Evolutionary conservation across 2,797 vertebrate genomes (phyloP).

Genomic region (Takifugu ocellatus): DNA sequence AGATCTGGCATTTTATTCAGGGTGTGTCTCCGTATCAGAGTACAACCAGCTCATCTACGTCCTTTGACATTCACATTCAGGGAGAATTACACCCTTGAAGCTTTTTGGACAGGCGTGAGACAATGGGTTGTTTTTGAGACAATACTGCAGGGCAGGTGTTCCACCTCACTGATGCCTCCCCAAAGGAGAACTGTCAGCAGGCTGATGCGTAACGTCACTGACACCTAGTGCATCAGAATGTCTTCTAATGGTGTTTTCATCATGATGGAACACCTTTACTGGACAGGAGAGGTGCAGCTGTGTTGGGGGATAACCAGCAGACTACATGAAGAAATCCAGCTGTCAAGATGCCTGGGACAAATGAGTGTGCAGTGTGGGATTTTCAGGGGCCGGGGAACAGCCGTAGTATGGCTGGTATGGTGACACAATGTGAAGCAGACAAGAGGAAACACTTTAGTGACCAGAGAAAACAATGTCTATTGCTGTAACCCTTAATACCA

Average conservation of each 20-base stretch:
- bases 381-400: too few relatives aligned
- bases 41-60: too few relatives aligned
- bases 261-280: not conserved
- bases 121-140: not conserved
- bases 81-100: too few relatives aligned
- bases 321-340: not conserved
- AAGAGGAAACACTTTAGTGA: too few relatives aligned
- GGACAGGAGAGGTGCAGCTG: slow-evolving; percentile 11
- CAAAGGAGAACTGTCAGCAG: not conserved
- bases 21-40: too few relatives aligned
- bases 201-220: not conserved
- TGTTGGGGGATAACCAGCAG: not conserved
- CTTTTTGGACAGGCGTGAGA: not conserved
- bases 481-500: too few relatives aligned
- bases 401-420: too few relatives aligned
- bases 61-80: too few relatives aligned
- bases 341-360: not conserved
- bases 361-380: too few relatives aligned
- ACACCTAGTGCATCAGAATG: not conserved
- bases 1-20: too few relatives aligned
- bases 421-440: too few relatives aligned
- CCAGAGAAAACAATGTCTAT: too few relatives aligned
- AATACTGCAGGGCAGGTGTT: not conserved
- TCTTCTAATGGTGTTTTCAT: not conserved
- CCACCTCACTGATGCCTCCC: not conserved